These are phyloP conservation scores for Parazoanthus atlanticus DNA, from an alignment of 92 coral and sea anemone species.

Conservation along the genomic window DNA sequence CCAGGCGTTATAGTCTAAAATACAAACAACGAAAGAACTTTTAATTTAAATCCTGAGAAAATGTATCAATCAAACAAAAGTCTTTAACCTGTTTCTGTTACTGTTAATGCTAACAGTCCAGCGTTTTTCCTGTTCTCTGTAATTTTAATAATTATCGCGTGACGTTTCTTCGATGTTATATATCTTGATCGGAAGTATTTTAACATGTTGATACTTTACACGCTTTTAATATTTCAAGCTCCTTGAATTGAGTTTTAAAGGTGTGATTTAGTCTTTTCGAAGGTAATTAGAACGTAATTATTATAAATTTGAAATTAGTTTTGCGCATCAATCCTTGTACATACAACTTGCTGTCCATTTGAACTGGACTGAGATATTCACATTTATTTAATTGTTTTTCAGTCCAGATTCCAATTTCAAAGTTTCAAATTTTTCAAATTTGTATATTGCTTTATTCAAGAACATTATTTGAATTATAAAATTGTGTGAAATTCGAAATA, in stretches of 20 bases:
- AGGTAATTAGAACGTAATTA: background rate
- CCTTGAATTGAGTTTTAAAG: constrained; percentile 4
- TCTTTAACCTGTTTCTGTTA: background rate
- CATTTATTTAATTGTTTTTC: background rate
- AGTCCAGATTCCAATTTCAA: too few species aligned
- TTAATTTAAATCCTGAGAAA: constrained; percentile 29
- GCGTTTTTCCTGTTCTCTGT: background rate
- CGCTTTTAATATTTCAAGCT: background rate
- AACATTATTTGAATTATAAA: background rate
- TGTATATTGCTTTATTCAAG: background rate
- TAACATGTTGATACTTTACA: background rate
- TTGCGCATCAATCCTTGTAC: background rate
- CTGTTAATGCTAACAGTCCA: background rate
- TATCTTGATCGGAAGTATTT: background rate
- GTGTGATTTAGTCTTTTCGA: background rate
- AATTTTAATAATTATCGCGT: background rate
- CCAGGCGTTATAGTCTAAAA: background rate
- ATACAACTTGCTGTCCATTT: background rate
- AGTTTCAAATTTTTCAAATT: background rate
- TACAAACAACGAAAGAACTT: background rate
- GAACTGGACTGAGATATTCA: background rate
- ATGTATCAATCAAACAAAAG: constrained; percentile 7
- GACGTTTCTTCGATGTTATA: background rate
- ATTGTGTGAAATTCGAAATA: background rate
- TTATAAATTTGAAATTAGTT: background rate